phyloP scores from a whole-genome alignment of 2,797 vertebrate genomes.

The Gambelia wislizenii region DNA sequence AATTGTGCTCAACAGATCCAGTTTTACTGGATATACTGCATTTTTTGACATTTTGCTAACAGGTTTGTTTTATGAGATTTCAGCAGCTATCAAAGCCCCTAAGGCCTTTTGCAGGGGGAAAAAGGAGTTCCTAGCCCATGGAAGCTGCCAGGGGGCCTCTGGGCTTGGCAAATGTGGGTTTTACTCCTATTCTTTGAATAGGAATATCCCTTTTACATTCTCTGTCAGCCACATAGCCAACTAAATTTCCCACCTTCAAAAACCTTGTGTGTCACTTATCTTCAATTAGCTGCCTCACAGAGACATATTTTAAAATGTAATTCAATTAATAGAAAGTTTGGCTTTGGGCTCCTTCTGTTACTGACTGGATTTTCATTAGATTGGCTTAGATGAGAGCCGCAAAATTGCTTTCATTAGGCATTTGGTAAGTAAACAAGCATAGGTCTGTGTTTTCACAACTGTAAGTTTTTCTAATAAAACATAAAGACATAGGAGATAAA shows the following conservation, averaged over 20 bases:
- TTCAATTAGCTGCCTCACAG: neutral
- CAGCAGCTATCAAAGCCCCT: constrained; percentile 17
- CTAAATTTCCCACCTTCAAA: constrained; percentile 1
- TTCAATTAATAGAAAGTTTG: constrained; percentile 3
- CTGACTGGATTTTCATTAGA: neutral
- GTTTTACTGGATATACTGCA: constrained; percentile 83
- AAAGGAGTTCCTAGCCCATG: neutral
- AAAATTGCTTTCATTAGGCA: neutral
- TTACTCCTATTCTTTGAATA: neutral
- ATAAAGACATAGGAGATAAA: neutral
- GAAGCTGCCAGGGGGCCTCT: neutral
- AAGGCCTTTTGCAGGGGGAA: constrained; percentile 12
- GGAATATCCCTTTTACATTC: neutral
- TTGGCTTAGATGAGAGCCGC: neutral
- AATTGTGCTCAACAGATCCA: constrained; percentile 70
- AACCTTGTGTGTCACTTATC: neutral
- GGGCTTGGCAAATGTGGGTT: constrained; percentile 5
- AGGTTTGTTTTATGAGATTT: constrained; percentile 50
- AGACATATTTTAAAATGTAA: neutral
- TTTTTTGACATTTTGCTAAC: constrained; percentile 75
- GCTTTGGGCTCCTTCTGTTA: too few relatives aligned
- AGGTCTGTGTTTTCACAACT: neutral
- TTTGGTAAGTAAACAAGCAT: neutral
- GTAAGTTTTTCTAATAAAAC: neutral
- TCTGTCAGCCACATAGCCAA: neutral